phyloP scores from a whole-genome alignment of 2,113 vertebrate genomes.

The Halcyon malimbica region DNA sequence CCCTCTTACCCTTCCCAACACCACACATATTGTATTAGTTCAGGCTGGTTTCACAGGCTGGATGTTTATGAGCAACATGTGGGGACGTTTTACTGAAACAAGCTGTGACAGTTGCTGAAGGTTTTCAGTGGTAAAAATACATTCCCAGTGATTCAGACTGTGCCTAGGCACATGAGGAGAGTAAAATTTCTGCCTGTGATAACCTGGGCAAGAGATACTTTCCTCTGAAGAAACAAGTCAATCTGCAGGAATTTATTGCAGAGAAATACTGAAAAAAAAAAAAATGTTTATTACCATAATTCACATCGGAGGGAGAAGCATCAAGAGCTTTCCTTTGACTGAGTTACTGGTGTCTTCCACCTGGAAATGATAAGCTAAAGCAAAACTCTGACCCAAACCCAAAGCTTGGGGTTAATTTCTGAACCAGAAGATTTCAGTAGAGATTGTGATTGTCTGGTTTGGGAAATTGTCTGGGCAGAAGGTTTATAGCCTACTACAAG shows the following conservation, averaged over 20 bases:
- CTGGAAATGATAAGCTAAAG: background rate
- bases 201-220: background rate
- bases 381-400: background rate
- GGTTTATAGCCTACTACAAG: background rate
- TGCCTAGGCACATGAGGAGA: background rate
- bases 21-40: constrained; percentile 14
- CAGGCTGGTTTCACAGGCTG: background rate
- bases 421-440: background rate
- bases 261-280: background rate
- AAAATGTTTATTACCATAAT: background rate
- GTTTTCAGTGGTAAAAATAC: background rate
- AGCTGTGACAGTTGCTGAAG: background rate
- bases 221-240: background rate
- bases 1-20: background rate
- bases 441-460: background rate
- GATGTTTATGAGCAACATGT: background rate
- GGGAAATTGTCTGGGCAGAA: background rate
- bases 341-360: background rate
- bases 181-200: background rate
- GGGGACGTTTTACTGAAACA: background rate
- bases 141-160: background rate
- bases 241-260: background rate
- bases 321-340: background rate
- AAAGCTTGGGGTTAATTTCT: background rate
- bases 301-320: background rate